Percentiles rank a stretch among this genome's conserved stretches.
Evolutionary conservation across 1,140 invertebrate genomes (phyloP).

Genomic region (Atta cephalotes): DNA sequence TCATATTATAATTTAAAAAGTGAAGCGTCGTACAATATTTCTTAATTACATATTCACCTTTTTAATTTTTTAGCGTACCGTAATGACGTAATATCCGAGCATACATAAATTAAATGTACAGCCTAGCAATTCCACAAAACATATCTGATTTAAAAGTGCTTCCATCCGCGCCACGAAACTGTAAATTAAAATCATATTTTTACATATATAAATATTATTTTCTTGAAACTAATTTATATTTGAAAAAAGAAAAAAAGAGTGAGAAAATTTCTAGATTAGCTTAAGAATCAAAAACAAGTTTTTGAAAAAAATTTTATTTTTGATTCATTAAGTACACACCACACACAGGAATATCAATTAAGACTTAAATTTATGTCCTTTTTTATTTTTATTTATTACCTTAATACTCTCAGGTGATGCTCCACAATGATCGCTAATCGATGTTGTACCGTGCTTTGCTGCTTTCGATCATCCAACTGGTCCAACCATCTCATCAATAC

Average conservation of each 20-base stretch:
- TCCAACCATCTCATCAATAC: conserved; percentile 41
- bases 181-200: not conserved
- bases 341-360: not conserved
- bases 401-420: conserved; percentile 72
- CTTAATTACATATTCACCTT: conserved; percentile 50
- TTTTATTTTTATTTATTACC: conserved; percentile 37
- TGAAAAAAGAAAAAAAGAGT: not conserved
- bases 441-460: not conserved
- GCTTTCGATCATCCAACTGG: not conserved
- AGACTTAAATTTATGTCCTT: conserved; percentile 30
- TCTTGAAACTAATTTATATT: not conserved
- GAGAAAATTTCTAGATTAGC: not conserved
- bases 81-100: conserved; percentile 77
- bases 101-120: conserved; percentile 80
- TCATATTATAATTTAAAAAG: not conserved
- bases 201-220: not conserved
- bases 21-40: not conserved
- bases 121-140: conserved; percentile 78
- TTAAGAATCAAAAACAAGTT: no score
- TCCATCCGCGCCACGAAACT: conserved; percentile 77
- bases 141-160: conserved; percentile 74
- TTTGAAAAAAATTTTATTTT: conserved; percentile 10
- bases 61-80: conserved; percentile 65
- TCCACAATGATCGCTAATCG: conserved; percentile 66
- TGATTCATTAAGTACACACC: not conserved